Evolutionary conservation across 2,113 vertebrate genomes (phyloP), one percentile per base, ranked within the genome.

Genomic region (Muntiacus muntjak): DNA sequence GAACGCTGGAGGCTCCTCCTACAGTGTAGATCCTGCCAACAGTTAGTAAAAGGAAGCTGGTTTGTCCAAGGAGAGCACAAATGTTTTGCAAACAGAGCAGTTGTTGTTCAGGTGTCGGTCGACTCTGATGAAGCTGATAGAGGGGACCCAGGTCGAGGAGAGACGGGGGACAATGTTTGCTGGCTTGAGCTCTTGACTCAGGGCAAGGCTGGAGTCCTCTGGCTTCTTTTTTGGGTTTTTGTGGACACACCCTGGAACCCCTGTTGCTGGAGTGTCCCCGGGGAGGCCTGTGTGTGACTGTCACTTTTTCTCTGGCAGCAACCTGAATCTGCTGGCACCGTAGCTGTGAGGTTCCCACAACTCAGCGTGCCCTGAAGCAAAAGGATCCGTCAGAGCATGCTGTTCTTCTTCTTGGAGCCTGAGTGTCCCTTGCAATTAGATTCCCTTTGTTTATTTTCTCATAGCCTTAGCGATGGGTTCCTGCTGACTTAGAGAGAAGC

Each of bases 361-460:
- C 58, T 2, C 81, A 23, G 55, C 1, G 1, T 71, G 82, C 91
- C 87, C 82, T 50, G 95, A 60, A 92, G 91, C 62, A 71, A 62
- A 74, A 50, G 71, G 88, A 86, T 93, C 64, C 55, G 1, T 58
- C 62, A 16, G 87, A 91, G 87, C 45, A 43, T 0, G 57, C 93
- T 91, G 90, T 91, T 91, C 93, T 94, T 92, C 92, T 93, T 76
- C 95, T 89, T 93, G 95, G 96, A 98, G 96, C 11, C 96, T 2
- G 33, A 93, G 71, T 93, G 86, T 97, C 96, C 91, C 87, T 98
- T 91, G 96, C 89, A 98, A 98, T 91, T 79, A 93, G 85, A 96
- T 76, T 89, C 86, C n/a, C n/a, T 96, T 84, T 98, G 98, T 98
- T 98, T 98, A 97, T 97, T 98, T 98, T 98, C 91, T 95, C 97